phyloP scores from a whole-genome alignment of 2,888 invertebrate species.

The Zootermopsis nevadensis region DNA sequence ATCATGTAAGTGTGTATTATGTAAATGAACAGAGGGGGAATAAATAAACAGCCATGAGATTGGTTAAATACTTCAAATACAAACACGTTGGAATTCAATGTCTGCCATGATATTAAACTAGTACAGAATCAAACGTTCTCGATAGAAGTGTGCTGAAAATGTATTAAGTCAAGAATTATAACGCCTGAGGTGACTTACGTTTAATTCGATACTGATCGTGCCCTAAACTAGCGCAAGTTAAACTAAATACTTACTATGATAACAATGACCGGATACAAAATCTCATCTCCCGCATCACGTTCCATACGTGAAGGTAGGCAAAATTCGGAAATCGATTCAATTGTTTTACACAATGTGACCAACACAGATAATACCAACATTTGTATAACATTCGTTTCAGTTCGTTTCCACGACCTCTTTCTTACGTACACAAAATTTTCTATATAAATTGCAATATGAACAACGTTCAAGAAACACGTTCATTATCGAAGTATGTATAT shows the following conservation, averaged over 20 bases:
- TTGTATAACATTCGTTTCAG: background rate
- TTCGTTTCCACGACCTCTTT: background rate
- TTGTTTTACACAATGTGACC: slow-evolving; percentile 2
- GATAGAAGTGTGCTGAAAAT: too few relatives aligned
- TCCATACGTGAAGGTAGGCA: background rate
- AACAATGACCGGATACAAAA: slow-evolving; percentile 34
- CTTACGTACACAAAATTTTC: too few relatives aligned
- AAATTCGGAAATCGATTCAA: slow-evolving; percentile 35
- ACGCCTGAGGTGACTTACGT: background rate
- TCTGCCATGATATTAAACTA: background rate
- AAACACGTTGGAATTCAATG: background rate
- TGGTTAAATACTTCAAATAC: background rate
- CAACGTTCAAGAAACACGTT: too few relatives aligned
- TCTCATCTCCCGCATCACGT: background rate
- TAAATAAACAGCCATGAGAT: too few relatives aligned
- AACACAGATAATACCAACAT: slow-evolving; percentile 36
- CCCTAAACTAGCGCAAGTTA: background rate
- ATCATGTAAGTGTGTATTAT: too few relatives aligned
- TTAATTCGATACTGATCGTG: background rate
- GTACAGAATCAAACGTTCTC: too few relatives aligned
- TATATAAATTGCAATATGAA: too few relatives aligned
- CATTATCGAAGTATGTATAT: too few relatives aligned
- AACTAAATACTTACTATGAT: slow-evolving; percentile 5
- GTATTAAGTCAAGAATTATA: too few relatives aligned
- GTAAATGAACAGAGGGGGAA: too few relatives aligned